Percentiles rank a stretch among this genome's conserved stretches.
These are phyloP conservation scores for Oncorhynchus gorbuscha DNA, from an alignment of 2,113 vertebrate genomes.

Conservation along the genomic window DNA sequence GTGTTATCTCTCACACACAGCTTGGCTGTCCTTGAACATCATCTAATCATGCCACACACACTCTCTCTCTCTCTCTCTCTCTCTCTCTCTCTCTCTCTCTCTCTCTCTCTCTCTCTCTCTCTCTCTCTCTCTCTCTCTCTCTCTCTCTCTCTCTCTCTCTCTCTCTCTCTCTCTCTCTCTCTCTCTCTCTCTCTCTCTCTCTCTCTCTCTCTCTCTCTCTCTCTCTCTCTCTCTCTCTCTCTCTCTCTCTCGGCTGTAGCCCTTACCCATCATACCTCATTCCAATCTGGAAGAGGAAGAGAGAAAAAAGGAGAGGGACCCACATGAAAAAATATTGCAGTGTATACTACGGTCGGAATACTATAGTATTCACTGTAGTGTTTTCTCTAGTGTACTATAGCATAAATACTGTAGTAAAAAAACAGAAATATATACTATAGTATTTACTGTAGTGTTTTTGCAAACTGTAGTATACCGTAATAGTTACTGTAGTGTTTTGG, in stretches of 20 bases:
- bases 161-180: neutral
- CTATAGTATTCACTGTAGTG: too few relatives aligned
- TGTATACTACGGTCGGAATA: too few relatives aligned
- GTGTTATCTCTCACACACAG: slow-evolving; percentile 58
- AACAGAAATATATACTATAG: too few relatives aligned
- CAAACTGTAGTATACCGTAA: too few relatives aligned
- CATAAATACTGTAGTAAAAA: too few relatives aligned
- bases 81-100: slow-evolving; percentile 14
- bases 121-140: too few relatives aligned
- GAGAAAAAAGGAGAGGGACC: slow-evolving; percentile 2
- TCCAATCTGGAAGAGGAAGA: slow-evolving; percentile 28
- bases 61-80: too few relatives aligned
- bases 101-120: neutral
- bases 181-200: too few relatives aligned
- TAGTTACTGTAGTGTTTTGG: too few relatives aligned
- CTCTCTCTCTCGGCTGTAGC: neutral
- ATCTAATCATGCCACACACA: neutral
- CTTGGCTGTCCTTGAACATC: slow-evolving; percentile 10
- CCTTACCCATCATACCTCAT: neutral
- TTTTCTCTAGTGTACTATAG: too few relatives aligned
- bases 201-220: neutral
- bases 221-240: slow-evolving; percentile 7
- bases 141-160: slow-evolving; percentile 12
- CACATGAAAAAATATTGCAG: neutral
- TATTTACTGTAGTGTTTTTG: too few relatives aligned